Evolutionary conservation across 2,888 invertebrate genomes (phyloP), one percentile per base, ranked within the genome.

Genomic region (Caenorhabditis panamensis): DNA sequence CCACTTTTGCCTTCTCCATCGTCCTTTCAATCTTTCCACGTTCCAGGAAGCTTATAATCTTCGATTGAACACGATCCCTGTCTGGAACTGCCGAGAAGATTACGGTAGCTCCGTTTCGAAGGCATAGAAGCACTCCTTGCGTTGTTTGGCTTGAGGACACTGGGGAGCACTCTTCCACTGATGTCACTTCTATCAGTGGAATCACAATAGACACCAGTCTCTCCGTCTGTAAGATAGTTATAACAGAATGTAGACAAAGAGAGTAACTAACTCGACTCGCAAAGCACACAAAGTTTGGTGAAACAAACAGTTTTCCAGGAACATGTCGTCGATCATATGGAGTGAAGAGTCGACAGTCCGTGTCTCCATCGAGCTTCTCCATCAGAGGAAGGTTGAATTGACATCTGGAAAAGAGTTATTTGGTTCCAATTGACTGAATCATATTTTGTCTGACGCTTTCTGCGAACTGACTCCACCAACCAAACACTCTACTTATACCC

Each of bases 201-300:
- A 90, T 56, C 18, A 90, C 81, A 58, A 91, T 58, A 8, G 84
- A 85, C 6, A 90, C 90, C 51, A 89, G 81, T 47, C 86, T 75
- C 47, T 88, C 88, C 2, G 82, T 88, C 88, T 88, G 73, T 36
- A 85, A 85, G 3, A 22, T 3, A 28, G 13, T 37, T 9, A 31
- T 16, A 6, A 69, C 20, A 69, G 31, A 47, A 58, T 37, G 36
- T 31, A 31, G 31, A 31, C 31, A 31, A 31, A 31, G 9, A 4
- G 31, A 31, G 4, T 31, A 31, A 66, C 71, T 93, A 91, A 97
- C 96, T 93, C 95, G 94, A 92, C 97, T 97, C 90, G 95, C 95
- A 91, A 97, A 99, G 92, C 98, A 98, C 89, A 97, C 94, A 91
- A 96, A 99, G 92, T 95, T 96, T 90, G 95, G 95, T 0, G 97